A percentile compares a stretch with the other conserved stretches of the same genome.
phyloP scores from a whole-genome alignment of 2,797 vertebrate genomes.

The Loris lydekkerianus region DNA sequence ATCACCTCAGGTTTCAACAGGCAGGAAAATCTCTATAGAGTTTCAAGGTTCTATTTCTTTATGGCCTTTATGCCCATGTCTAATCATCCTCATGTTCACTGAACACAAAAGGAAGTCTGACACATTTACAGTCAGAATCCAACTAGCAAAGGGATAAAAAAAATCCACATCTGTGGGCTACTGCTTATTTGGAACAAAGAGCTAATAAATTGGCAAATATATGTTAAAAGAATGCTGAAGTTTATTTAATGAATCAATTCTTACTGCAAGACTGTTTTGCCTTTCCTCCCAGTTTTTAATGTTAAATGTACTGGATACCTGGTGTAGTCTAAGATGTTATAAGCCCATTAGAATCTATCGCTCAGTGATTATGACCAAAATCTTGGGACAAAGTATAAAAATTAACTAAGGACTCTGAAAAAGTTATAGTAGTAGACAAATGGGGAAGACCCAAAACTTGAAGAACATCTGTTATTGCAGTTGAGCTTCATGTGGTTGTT shows the following conservation, averaged over 20 bases:
- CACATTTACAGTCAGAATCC: background rate
- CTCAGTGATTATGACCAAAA: background rate
- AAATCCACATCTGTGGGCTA: background rate
- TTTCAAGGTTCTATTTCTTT: background rate
- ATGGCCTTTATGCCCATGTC: background rate
- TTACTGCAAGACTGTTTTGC: background rate
- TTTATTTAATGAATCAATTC: background rate
- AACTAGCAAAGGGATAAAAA: background rate
- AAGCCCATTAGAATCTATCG: background rate
- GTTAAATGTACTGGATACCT: conserved; percentile 11
- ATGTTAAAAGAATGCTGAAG: conserved; percentile 12
- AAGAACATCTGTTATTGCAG: background rate
- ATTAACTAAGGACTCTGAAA: background rate
- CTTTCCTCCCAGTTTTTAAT: background rate
- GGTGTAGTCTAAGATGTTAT: background rate
- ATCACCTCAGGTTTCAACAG: background rate
- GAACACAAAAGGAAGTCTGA: background rate
- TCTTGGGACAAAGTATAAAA: background rate
- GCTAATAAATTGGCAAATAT: background rate
- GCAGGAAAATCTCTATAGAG: background rate
- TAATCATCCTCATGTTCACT: background rate
- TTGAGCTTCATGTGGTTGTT: background rate
- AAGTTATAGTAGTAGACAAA: background rate
- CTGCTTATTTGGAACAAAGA: conserved; percentile 5
- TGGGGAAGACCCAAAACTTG: background rate